Conservation (phyloP, 1,140 invertebrate species). For the Mycetomoellerius zeteki region DNA sequence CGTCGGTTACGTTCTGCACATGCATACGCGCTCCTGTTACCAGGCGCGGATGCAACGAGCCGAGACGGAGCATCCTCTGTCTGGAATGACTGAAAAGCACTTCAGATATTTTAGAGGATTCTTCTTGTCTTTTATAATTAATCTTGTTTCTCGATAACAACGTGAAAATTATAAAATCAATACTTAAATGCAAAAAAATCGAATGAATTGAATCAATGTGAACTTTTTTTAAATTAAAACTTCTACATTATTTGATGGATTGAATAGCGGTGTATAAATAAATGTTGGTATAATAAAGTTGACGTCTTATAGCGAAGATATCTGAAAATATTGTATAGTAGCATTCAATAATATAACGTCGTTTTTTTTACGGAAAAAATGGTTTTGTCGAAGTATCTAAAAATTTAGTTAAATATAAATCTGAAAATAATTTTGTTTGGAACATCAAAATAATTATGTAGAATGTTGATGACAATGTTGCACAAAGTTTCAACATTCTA, state of each 20-base stretch:
- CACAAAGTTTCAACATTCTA: too few species aligned
- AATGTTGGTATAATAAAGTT: not conserved
- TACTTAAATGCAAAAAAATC: not conserved
- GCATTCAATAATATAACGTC: too few species aligned
- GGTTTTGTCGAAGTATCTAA: too few species aligned
- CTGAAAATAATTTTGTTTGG: too few species aligned
- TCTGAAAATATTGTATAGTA: not conserved
- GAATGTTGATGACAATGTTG: too few species aligned
- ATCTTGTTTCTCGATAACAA: not conserved
- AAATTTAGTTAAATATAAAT: too few species aligned
- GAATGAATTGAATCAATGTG: not conserved
- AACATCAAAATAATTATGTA: too few species aligned
- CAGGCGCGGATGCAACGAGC: slow-evolving; percentile 37
- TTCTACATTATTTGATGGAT: not conserved
- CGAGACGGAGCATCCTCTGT: not conserved
- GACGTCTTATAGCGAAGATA: not conserved
- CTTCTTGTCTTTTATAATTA: not conserved
- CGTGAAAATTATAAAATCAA: not conserved
- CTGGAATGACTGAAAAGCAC: not conserved
- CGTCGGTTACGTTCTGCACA: slow-evolving; percentile 45
- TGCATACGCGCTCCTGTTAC: slow-evolving; percentile 50
- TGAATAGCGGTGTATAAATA: not conserved
- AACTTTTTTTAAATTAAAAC: not conserved
- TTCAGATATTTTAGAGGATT: not conserved
- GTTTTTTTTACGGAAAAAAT: too few species aligned